Percentiles rank a stretch among this genome's conserved stretches.
Conservation (phyloP, 2,888 invertebrate species). For the Sminthurinus aureus region DNA sequence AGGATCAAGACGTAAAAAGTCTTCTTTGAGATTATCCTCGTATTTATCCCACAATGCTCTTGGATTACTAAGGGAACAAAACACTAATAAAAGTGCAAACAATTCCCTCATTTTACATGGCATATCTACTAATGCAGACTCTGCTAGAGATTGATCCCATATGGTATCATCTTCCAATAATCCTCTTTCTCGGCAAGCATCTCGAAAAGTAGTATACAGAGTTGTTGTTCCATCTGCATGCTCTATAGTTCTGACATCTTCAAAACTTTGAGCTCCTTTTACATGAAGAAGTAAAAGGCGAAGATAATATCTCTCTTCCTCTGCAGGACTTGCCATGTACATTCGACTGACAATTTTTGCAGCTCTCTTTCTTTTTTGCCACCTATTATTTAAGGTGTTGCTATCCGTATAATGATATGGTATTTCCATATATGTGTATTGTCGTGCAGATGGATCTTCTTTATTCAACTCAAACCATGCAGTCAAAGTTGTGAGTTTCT, state of each 20-base stretch:
- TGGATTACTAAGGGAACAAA: constrained; percentile 55
- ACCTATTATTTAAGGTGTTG: neutral
- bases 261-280: constrained; percentile 60
- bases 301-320: constrained; percentile 60
- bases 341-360: constrained; percentile 55
- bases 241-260: constrained; percentile 58
- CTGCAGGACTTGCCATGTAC: constrained; percentile 59
- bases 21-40: constrained; percentile 40
- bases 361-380: neutral
- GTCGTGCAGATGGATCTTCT: neutral
- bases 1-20: neutral
- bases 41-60: constrained; percentile 57
- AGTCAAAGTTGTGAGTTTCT: constrained; percentile 50
- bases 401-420: neutral
- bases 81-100: constrained; percentile 53
- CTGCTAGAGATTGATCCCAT: constrained; percentile 56
- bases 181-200: neutral
- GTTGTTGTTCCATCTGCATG: neutral
- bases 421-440: constrained; percentile 16
- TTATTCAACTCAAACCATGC: constrained; percentile 46
- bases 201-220: constrained; percentile 34
- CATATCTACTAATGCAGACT: constrained; percentile 59
- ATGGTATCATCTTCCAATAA: constrained; percentile 59
- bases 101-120: constrained; percentile 55
- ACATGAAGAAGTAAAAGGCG: constrained; percentile 59